Conservation (phyloP, 2,797 vertebrate species). For the Chrosomus eos region DNA sequence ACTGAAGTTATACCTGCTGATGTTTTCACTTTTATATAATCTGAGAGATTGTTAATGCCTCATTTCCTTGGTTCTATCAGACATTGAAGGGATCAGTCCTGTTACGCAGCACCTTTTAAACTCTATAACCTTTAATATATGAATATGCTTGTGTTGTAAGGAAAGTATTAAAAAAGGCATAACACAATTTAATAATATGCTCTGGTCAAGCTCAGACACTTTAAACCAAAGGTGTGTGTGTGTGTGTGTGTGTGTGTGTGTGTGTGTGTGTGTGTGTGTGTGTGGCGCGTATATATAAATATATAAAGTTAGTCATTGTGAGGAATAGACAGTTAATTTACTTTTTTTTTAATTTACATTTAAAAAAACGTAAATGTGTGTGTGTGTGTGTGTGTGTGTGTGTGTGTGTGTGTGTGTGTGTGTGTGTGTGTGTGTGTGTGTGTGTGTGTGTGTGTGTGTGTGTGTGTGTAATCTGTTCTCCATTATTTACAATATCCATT, state of each 20-base stretch:
- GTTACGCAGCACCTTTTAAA: conserved; percentile 4
- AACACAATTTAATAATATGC: neutral
- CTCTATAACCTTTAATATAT: neutral
- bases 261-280: too few relatives aligned
- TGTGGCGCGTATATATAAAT: too few relatives aligned
- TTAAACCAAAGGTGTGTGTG: neutral
- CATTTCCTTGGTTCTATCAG: neutral
- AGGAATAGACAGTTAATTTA: neutral
- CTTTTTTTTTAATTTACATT: too few relatives aligned
- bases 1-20: conserved; percentile 45
- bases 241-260: too few relatives aligned
- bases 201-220: neutral
- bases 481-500: conserved; percentile 22
- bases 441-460: too few relatives aligned
- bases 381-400: too few relatives aligned
- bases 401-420: too few relatives aligned
- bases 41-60: conserved; percentile 8
- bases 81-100: neutral
- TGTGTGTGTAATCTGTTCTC: neutral
- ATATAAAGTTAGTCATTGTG: neutral
- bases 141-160: neutral
- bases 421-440: too few relatives aligned
- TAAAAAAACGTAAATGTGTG: too few relatives aligned
- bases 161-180: neutral
- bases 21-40: conserved; percentile 43